These are phyloP conservation scores for Melanchra persicariae DNA, from an alignment of 2,888 invertebrate genomes.

Conservation along the genomic window DNA sequence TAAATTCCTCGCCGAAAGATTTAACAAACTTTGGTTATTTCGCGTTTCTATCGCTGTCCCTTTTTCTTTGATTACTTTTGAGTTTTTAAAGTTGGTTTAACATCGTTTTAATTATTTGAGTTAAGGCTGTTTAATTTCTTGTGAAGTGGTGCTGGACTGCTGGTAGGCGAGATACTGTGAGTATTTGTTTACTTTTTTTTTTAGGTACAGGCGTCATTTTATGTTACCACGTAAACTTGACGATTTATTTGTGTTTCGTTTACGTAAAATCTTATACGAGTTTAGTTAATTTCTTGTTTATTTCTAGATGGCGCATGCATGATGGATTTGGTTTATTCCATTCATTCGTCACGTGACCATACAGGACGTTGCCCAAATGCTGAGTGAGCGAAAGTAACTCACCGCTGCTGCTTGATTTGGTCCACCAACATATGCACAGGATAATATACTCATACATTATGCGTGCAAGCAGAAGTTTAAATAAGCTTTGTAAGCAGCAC, in stretches of 20 bases:
- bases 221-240: neutral
- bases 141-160: neutral
- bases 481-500: no score
- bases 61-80: conserved; percentile 75
- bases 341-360: neutral
- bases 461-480: no score
- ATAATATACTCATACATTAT: no score
- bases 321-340: neutral
- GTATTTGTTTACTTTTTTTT: neutral
- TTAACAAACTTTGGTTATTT: conserved; percentile 77
- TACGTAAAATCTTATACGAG: neutral
- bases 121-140: conserved; percentile 21
- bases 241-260: neutral
- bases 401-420: no score
- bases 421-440: no score
- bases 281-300: neutral
- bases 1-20: conserved; percentile 81
- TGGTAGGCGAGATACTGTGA: neutral
- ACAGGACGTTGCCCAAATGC: neutral
- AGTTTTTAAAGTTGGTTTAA: conserved; percentile 61
- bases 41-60: conserved; percentile 71
- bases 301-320: neutral
- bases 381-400: no score
- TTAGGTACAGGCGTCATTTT: neutral
- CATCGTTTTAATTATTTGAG: conserved; percentile 48